Conservation (phyloP, 23 tunicate species). For the Ascidia mentula region DNA sequence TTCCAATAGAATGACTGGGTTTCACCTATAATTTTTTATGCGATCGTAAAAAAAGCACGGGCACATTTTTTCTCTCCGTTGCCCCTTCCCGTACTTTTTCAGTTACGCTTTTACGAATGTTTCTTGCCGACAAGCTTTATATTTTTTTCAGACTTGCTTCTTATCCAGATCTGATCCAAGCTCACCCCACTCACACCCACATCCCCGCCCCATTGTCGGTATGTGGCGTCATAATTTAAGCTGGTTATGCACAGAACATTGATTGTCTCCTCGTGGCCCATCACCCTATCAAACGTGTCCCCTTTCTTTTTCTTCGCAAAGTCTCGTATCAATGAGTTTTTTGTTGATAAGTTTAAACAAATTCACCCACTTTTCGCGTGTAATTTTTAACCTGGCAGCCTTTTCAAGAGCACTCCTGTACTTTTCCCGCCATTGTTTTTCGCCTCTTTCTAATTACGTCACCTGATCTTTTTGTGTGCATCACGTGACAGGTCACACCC, state of each 20-base stretch:
- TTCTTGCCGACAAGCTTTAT: too few relatives aligned
- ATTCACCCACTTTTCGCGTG: background rate
- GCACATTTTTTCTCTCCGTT: too few relatives aligned
- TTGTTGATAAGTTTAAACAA: background rate
- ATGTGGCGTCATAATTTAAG: slow-evolving; percentile 5
- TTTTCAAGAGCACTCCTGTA: background rate
- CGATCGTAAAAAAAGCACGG: too few relatives aligned
- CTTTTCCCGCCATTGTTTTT: slow-evolving; percentile 9
- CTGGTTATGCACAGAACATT: background rate
- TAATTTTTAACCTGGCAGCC: background rate
- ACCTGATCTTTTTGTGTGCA: slow-evolving; percentile 21
- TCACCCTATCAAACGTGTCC: background rate
- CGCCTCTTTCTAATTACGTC: slow-evolving; percentile 1
- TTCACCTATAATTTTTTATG: too few relatives aligned
- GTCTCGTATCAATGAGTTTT: background rate
- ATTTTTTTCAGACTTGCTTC: slow-evolving; percentile 38
- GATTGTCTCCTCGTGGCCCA: background rate
- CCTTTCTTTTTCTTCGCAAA: background rate
- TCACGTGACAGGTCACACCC: slow-evolving; percentile 66
- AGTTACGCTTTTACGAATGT: too few relatives aligned
- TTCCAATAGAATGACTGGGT: too few relatives aligned
- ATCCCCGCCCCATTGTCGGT: slow-evolving; percentile 81
- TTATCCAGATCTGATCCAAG: slow-evolving; percentile 63
- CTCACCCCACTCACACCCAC: slow-evolving; percentile 54
- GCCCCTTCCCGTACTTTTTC: too few relatives aligned